phyloP scores from a whole-genome alignment of 2,888 invertebrate species.

The Perithous albicinctus region DNA sequence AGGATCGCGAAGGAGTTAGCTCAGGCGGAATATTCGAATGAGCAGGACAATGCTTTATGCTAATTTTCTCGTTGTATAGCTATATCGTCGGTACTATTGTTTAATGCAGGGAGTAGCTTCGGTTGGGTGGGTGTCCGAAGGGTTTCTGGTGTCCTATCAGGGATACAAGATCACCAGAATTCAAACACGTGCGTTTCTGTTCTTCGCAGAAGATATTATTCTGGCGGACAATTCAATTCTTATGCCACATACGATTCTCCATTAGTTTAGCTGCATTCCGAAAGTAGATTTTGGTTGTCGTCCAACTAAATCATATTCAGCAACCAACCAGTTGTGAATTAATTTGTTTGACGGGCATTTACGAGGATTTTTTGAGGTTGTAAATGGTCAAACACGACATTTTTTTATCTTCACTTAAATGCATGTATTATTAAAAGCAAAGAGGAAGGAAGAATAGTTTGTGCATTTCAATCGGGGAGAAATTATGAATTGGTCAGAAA shows the following conservation, averaged over 20 bases:
- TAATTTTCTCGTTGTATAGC: conserved; percentile 71
- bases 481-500: too few species aligned
- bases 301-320: not conserved
- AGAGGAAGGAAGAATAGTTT: too few species aligned
- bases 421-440: too few species aligned
- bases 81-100: conserved; percentile 49
- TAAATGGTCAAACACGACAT: too few species aligned
- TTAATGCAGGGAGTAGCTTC: conserved; percentile 22
- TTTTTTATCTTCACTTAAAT: too few species aligned
- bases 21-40: conserved; percentile 49
- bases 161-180: conserved; percentile 5
- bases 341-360: too few species aligned
- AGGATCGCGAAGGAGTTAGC: conserved; percentile 39
- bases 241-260: not conserved
- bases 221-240: not conserved
- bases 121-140: conserved; percentile 5
- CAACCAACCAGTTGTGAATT: too few species aligned
- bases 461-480: too few species aligned
- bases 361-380: too few species aligned
- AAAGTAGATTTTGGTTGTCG: not conserved
- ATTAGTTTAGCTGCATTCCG: not conserved
- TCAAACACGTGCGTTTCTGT: not conserved
- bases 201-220: conserved; percentile 1
- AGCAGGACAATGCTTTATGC: conserved; percentile 81
- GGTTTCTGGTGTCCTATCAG: conserved; percentile 1